Base-by-base conservation (phyloP, 2,888 invertebrate genomes). In the Oegoconia quadripuncta region DNA sequence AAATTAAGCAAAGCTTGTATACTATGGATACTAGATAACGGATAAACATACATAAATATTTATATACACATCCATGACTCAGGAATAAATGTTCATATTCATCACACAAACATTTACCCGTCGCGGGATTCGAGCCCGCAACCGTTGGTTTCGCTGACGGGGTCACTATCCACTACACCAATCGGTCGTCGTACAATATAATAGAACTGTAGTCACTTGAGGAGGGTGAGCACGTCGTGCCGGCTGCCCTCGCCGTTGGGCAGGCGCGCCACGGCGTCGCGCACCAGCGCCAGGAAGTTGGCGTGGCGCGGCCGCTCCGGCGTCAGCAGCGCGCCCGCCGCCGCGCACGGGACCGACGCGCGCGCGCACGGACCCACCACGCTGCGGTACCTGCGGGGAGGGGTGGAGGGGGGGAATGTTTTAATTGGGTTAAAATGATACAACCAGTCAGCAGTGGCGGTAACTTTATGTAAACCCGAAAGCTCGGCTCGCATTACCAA, bases 241-340 rank as follows among this genome's bases (percentile, higher is more conserved):
- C 97, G 83, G 0, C 97, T 96, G 9, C 97, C 98, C 83, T 97
- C 97, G 0, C 98, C 97, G 72, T 97, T 97, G 1, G 98, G 98
- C 52, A 98, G 86, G 13, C 98, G 89, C 0, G 98, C 97, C 0
- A 97, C 94, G 0, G 98, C 96, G 84, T 98, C 98, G 22, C 97
- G 89, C n/a, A 98, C 96, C 28, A 98, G 83, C 3, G 97, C 95
- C 18, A 96, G 81, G 58, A 98, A 95, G 22, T 96, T 95, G 14
- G 97, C 97, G 75, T 93, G 97, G 28, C 97, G 94, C 17, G 97
- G 98, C 20, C 97, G 87, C 62, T 94, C 93, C 0, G 93, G 91
- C 3, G 91, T 91, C 51, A 98, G 88, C 60, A 97, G 93, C 92
- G 64, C 96, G 95, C n/a, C 95, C 96, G 26, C 95, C 89, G 0